Conservation (phyloP, 92 coral and sea anemone species). For the Galaxea fascicularis region DNA sequence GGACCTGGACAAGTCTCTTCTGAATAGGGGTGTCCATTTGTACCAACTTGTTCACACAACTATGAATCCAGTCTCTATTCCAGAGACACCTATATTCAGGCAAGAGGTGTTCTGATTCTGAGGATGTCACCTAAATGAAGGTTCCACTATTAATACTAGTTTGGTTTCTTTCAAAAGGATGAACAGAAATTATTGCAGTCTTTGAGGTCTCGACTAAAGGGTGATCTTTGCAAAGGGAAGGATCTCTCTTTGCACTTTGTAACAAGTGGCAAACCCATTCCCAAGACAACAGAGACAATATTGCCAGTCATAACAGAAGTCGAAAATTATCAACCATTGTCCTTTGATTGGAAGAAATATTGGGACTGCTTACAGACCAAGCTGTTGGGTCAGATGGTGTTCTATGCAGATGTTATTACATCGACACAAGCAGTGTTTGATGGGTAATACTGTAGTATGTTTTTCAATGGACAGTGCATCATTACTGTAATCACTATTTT, state of each 20-base stretch:
- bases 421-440: conserved; percentile 89
- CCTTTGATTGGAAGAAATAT: conserved; percentile 75
- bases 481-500: too few species aligned
- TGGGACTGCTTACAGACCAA: conserved; percentile 66
- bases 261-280: conserved; percentile 33
- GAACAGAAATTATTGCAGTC: conserved; percentile 63
- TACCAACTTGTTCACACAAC: too few species aligned
- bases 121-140: too few species aligned
- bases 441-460: conserved; percentile 80
- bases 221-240: conserved; percentile 75
- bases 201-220: conserved; percentile 46
- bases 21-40: too few species aligned
- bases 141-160: too few species aligned
- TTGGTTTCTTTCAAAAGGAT: conserved; percentile 41
- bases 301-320: conserved; percentile 68
- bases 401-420: conserved; percentile 84
- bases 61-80: too few species aligned
- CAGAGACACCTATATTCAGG: too few species aligned
- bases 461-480: too few species aligned
- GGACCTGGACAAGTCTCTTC: too few species aligned
- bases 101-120: too few species aligned
- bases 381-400: conserved; percentile 77
- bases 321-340: background rate
- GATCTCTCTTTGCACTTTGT: conserved; percentile 73
- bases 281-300: conserved; percentile 52